Base-by-base conservation (phyloP, 2,113 vertebrate genomes). In the Rattus norvegicus region DNA sequence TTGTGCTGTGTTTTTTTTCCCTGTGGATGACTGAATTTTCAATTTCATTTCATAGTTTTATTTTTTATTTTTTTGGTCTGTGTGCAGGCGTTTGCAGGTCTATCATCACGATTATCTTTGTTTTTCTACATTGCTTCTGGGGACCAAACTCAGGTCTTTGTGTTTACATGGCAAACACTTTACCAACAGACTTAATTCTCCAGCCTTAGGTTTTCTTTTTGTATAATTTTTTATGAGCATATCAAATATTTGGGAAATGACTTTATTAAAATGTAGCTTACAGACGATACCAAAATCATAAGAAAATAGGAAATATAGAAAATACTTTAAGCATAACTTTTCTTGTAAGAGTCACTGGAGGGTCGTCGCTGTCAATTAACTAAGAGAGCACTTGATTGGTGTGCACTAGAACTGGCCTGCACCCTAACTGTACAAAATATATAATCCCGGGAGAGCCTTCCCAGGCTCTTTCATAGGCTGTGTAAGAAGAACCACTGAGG, bases 11-110 rank as follows among this genome's bases (percentile, higher is more conserved):
- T 3, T 61, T 28, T 30, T 77, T 81, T 7, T 10, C 24, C 61
- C 24, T 24, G 10, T 75, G 59, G 67, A 30, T 96, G 49, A 84
- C n/a, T 56, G 19, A 20, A n/a, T 97, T 69, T 95, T 87, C 70
- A 7, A 52, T 84, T 91, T 70, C 16, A 52, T 77, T 92, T 95
- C 77, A 86, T 93, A 36, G 43, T 70, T 80, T 30, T 89, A 59
- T 13, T 39, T 79, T 1, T 36, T n/a, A 11, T 43, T 9, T 61
- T 65, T n/a, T 65, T n/a, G 5, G 56, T 26, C 2, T 28, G 22
- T 17, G 14, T 65, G n/a, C 49, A 36, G 16, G n/a, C 59, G n/a
- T 43, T n/a, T 63, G 13, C 13, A 43, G 47, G 59, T 85, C n/a
- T 65, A n/a, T 39, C 39, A 17, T 39, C 22, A 61, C 4, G 17